Conservation (phyloP, 2,888 invertebrate species). For the Schrankia costaestrigalis region DNA sequence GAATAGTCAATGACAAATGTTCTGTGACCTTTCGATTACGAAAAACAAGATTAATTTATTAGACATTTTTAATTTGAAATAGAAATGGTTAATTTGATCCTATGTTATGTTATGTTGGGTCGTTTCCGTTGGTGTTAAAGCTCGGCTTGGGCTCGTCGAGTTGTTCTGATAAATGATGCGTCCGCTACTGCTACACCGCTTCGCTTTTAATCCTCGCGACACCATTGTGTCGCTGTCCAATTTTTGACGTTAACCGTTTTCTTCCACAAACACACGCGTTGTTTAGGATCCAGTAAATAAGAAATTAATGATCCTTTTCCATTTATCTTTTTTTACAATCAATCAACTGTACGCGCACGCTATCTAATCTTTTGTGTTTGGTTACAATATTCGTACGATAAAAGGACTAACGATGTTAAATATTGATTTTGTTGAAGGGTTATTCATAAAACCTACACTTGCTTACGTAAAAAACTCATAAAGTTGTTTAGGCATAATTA, state of each 20-base stretch:
- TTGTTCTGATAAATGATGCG: slow-evolving; percentile 76
- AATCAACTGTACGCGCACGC: slow-evolving; percentile 47
- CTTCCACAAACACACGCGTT: slow-evolving; percentile 62
- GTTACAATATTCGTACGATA: slow-evolving; percentile 28
- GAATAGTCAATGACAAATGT: slow-evolving; percentile 22
- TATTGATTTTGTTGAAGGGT: slow-evolving; percentile 9
- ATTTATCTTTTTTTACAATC: slow-evolving; percentile 63
- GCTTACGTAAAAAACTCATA: too few species aligned
- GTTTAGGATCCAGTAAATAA: slow-evolving; percentile 59
- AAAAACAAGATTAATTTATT: slow-evolving; percentile 26
- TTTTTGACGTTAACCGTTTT: slow-evolving; percentile 70
- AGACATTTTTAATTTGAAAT: slow-evolving; percentile 21
- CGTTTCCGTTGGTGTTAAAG: slow-evolving; percentile 50
- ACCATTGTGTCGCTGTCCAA: slow-evolving; percentile 71
- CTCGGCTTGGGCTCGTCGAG: slow-evolving; percentile 37
- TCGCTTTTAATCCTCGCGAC: slow-evolving; percentile 75
- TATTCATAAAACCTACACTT: too few species aligned
- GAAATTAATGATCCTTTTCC: slow-evolving; percentile 62
- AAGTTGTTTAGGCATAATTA: too few species aligned
- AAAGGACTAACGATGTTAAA: slow-evolving; percentile 15
- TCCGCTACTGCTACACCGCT: slow-evolving; percentile 71
- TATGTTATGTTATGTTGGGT: slow-evolving; percentile 36
- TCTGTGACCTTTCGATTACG: slow-evolving; percentile 23
- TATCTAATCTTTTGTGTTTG: slow-evolving; percentile 49
- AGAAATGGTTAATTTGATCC: slow-evolving; percentile 21